Conservation (phyloP, 2,888 invertebrate species). For the Drosophila helvetica region DNA sequence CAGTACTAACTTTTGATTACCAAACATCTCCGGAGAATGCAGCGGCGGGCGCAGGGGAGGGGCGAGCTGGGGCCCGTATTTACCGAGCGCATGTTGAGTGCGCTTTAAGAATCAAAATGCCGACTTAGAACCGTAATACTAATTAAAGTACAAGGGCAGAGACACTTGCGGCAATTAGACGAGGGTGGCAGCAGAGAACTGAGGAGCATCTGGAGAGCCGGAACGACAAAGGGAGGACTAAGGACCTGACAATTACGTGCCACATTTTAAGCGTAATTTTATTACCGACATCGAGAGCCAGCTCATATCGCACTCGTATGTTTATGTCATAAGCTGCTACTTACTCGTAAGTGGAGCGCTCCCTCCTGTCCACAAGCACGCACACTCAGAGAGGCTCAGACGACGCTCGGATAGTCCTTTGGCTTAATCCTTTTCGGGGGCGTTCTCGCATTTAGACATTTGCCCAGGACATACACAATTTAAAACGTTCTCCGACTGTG, state of each 20-base stretch:
- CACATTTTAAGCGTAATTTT: constrained; percentile 69
- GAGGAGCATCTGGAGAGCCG: constrained; percentile 22
- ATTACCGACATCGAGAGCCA: constrained; percentile 54
- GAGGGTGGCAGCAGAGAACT: too few species aligned
- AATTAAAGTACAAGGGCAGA: constrained; percentile 60
- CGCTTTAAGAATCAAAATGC: constrained; percentile 41
- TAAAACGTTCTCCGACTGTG: constrained; percentile 51
- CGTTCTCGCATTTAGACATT: constrained; percentile 24
- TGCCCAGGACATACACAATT: constrained; percentile 37
- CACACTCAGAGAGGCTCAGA: constrained; percentile 15
- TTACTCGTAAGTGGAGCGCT: constrained; percentile 35
- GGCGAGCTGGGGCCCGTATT: constrained; percentile 4
- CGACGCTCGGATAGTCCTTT: constrained; percentile 5
- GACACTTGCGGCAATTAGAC: constrained; percentile 55
- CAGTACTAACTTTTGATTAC: constrained; percentile 44
- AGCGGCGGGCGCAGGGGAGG: constrained; percentile 2
- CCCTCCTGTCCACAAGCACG: constrained; percentile 5
- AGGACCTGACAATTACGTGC: constrained; percentile 59
- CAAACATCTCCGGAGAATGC: constrained; percentile 32
- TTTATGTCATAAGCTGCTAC: constrained; percentile 61
- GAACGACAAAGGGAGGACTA: constrained; percentile 39
- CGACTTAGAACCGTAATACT: constrained; percentile 46
- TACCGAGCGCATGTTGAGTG: constrained; percentile 18
- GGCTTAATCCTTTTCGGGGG: constrained; percentile 55
- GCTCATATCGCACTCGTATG: constrained; percentile 38